Conservation (phyloP, 2,113 vertebrate species). For the Narcine bancroftii region DNA sequence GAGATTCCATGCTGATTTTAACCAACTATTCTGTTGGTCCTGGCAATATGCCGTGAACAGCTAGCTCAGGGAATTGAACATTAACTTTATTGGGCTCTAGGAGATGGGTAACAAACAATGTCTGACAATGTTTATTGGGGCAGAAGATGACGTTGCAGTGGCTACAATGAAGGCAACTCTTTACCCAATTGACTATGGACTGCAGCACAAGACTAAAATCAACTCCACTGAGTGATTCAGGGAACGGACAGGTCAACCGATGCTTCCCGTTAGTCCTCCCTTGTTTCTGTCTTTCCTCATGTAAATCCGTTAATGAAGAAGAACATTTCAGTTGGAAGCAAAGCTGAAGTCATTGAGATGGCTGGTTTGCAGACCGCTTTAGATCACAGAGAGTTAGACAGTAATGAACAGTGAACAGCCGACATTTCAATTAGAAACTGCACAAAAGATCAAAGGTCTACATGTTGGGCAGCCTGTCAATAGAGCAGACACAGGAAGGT, state of each 20-base stretch:
- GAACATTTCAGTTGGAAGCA: neutral
- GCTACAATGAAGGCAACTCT: neutral
- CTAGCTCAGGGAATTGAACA: neutral
- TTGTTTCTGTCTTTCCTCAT: neutral
- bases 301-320: neutral
- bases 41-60: neutral
- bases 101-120: neutral
- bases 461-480: neutral
- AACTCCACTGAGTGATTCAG: neutral
- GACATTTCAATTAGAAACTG: neutral
- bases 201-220: neutral
- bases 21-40: neutral
- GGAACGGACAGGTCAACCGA: neutral
- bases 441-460: neutral
- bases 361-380: neutral
- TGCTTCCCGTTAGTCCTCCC: neutral
- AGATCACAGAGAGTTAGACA: neutral
- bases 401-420: neutral
- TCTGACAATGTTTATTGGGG: neutral
- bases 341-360: neutral
- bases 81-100: neutral
- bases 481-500: neutral
- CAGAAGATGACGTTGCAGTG: neutral
- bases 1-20: neutral
- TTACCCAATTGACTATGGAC: neutral